A percentile compares a stretch with the other conserved stretches of the same genome.
phyloP scores from a whole-genome alignment of 2,113 vertebrate species.

The Sapayoa aenigma region DNA sequence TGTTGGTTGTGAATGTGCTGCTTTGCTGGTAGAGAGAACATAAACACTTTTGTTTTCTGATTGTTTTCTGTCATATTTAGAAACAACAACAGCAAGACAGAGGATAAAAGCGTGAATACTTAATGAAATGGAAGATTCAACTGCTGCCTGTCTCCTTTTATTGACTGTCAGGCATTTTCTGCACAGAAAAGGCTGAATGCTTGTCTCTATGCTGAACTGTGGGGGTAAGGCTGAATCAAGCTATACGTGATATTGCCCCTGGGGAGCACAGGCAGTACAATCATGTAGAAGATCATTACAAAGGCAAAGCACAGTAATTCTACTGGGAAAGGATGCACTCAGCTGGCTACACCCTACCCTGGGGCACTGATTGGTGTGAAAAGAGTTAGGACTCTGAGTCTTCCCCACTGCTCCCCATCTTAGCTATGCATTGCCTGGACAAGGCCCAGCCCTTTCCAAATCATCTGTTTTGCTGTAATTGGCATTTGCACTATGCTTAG shows the following conservation, averaged over 20 bases:
- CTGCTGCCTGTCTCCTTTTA: not conserved
- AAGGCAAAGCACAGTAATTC: not conserved
- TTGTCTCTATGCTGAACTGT: not conserved
- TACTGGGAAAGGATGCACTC: not conserved
- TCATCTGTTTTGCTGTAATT: not conserved
- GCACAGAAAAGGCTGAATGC: not conserved
- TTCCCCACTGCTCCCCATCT: not conserved
- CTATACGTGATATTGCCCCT: not conserved
- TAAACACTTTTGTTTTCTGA: conserved; percentile 43
- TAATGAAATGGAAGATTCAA: not conserved
- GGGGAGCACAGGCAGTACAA: not conserved
- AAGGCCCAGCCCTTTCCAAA: not conserved
- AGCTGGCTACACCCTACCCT: not conserved
- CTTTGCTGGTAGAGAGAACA: not conserved
- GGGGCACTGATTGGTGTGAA: rapidly evolving
- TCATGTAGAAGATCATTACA: not conserved
- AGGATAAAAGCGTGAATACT: conserved; percentile 7
- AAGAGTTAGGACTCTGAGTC: not conserved
- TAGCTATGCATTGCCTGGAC: not conserved
- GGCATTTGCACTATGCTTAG: not conserved
- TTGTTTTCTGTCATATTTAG: conserved; percentile 28
- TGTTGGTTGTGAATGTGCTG: not conserved
- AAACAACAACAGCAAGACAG: not conserved
- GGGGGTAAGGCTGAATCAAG: not conserved
- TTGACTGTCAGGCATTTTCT: not conserved